Conservation (phyloP, 2,888 invertebrate species). For the Patella caerulea region DNA sequence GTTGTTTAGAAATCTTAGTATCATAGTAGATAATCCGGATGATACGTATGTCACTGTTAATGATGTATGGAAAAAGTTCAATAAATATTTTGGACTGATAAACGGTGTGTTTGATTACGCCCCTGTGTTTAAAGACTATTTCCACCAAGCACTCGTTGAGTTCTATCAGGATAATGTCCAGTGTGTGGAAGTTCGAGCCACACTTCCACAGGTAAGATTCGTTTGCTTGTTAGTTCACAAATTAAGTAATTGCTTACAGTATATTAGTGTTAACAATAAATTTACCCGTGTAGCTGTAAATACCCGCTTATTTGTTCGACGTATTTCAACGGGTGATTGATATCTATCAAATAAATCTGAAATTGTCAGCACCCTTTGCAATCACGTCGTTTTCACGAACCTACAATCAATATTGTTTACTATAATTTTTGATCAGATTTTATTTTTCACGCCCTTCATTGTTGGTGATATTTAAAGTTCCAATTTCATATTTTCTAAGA, state of each 20-base stretch:
- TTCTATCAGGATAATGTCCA: constrained; percentile 61
- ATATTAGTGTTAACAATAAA: too few relatives aligned
- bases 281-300: not conserved
- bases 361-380: too few relatives aligned
- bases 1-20: constrained; percentile 48
- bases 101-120: constrained; percentile 55
- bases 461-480: too few relatives aligned
- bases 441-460: too few relatives aligned
- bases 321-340: not conserved
- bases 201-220: constrained; percentile 51
- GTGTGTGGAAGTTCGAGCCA: constrained; percentile 57
- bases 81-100: constrained; percentile 39
- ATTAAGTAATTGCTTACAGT: too few relatives aligned
- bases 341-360: too few relatives aligned
- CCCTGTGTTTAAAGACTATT: constrained; percentile 55
- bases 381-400: too few relatives aligned
- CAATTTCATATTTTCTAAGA: too few relatives aligned
- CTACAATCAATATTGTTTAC: too few relatives aligned
- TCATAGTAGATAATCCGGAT: constrained; percentile 44
- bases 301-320: not conserved
- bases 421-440: too few relatives aligned
- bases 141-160: constrained; percentile 47
- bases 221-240: not conserved
- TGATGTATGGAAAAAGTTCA: constrained; percentile 53
- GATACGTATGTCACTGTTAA: constrained; percentile 40